Evolutionary conservation across 64 coral and sea anemone species (phyloP).

Genomic region (Acropora tenuis): DNA sequence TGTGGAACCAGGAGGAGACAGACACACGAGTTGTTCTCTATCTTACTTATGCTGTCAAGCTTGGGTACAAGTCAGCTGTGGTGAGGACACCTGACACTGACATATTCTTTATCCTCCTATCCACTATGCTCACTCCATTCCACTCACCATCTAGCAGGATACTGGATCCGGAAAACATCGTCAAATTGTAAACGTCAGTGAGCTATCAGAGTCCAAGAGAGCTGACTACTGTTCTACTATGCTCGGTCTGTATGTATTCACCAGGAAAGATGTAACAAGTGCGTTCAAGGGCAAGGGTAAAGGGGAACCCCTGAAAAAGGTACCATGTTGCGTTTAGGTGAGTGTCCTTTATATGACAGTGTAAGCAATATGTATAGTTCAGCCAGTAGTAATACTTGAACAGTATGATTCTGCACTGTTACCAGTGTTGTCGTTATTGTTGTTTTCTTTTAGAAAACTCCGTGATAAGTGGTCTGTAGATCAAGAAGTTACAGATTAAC

Average conservation of each 20-base stretch:
- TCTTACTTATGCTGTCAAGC: constrained; percentile 18
- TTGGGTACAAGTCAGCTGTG: constrained; percentile 59
- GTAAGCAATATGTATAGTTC: too few species aligned
- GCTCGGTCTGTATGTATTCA: constrained; percentile 72
- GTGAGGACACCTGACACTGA: constrained; percentile 44
- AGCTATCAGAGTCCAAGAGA: constrained; percentile 36
- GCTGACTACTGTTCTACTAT: constrained; percentile 45
- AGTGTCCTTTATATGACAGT: background rate
- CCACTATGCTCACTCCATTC: constrained; percentile 59
- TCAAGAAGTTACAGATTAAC: constrained; percentile 37
- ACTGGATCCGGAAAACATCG: constrained; percentile 38
- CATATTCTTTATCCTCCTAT: constrained; percentile 64
- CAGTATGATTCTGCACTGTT: background rate
- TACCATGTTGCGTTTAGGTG: constrained; percentile 50
- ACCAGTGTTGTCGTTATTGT: background rate
- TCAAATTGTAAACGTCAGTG: constrained; percentile 54
- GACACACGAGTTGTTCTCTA: constrained; percentile 63
- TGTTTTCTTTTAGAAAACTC: constrained; percentile 45
- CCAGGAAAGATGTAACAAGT: constrained; percentile 66
- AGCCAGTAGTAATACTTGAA: too few species aligned
- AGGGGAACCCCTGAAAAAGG: constrained; percentile 52
- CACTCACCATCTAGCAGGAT: constrained; percentile 39
- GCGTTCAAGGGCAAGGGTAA: constrained; percentile 80
- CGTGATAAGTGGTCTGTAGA: constrained; percentile 54
- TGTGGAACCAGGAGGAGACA: constrained; percentile 60